Evolutionary conservation across 2,113 vertebrate genomes (phyloP), one percentile per base, ranked within the genome.

Genomic region (Glaucomys volans): DNA sequence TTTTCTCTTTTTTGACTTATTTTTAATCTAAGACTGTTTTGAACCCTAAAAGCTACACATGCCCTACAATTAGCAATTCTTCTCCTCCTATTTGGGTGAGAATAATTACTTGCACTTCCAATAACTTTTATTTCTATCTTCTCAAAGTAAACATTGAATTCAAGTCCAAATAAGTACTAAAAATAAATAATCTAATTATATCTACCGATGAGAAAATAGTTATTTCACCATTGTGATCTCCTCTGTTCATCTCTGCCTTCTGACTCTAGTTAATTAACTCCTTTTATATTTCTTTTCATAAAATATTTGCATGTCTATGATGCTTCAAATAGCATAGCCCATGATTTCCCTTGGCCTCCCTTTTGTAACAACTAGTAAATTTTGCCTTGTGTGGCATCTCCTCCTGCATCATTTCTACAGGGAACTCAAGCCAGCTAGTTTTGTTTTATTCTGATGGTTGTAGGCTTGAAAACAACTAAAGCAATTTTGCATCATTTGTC

Each of bases 401-500:
- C 1, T 47, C 3, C 62, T 80, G 4, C 54, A 50, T 94, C 52
- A n/a, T 42, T 42, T 87, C 74, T 79, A 79, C 32, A 94, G 71
- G 69, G 66, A 76, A 90, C 66, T 22, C 57, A 80, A 91, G 81
- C 42, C 44, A 96, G 28, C 20, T 67, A 86, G 47, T 91, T 95
- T 95, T 82, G 17, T 95, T 96, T 94, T 83, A 77, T 89, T 95
- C 64, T 93, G 44, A 81, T 80, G 30, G 64, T 69, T 97, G 62
- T 35, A 85, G 47, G 57, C 93, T 86, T 89, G 69, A 94, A 88
- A 95, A 94, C 74, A 94, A 67, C 54, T 66, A 83, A 95, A 94
- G 85, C 76, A 93, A 96, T 93, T 95, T 97, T 66, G 79, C 32
- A 81, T 93, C 52, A 50, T 97, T 95, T 89, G 62, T 66, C 94